phyloP scores from a whole-genome alignment of 2,888 invertebrate genomes.

The Syrphus vitripennis region DNA sequence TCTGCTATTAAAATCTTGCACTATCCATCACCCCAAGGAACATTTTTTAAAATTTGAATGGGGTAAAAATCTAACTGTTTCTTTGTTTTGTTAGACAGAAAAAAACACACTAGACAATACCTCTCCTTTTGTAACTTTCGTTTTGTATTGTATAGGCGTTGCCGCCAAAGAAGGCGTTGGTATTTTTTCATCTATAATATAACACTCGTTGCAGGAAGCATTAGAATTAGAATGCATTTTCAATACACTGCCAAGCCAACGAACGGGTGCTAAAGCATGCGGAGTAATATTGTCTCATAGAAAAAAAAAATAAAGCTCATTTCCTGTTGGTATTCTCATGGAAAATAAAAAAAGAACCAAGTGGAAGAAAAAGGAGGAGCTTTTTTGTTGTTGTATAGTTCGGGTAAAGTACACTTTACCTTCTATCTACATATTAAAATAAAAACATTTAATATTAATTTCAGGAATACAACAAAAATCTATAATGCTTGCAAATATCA shows the following conservation, averaged over 20 bases:
- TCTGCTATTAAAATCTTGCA: too few relatives aligned
- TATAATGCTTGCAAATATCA: too few relatives aligned
- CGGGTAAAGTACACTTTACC: background rate
- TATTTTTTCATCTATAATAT: background rate
- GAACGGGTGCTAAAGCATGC: constrained; percentile 34
- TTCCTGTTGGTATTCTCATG: constrained; percentile 25
- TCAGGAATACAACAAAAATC: background rate
- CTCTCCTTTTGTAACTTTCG: too few relatives aligned
- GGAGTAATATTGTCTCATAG: background rate
- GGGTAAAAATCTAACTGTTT: too few relatives aligned
- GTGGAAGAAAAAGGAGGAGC: constrained; percentile 42
- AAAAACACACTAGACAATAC: too few relatives aligned
- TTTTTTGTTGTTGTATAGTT: constrained; percentile 6
- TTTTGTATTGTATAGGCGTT: constrained; percentile 29
- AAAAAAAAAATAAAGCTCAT: constrained; percentile 43
- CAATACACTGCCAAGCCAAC: constrained; percentile 19
- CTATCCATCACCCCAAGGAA: too few relatives aligned
- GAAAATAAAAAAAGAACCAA: constrained; percentile 37
- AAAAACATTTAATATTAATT: background rate
- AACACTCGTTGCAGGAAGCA: background rate
- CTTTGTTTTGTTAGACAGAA: background rate
- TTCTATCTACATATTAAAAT: background rate
- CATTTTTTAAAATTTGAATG: too few relatives aligned
- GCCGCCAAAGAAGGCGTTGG: constrained; percentile 29
- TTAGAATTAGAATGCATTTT: constrained; percentile 35